Evolutionary conservation across 2,888 invertebrate genomes (phyloP).

Genomic region (Geotrupes spiniger): DNA sequence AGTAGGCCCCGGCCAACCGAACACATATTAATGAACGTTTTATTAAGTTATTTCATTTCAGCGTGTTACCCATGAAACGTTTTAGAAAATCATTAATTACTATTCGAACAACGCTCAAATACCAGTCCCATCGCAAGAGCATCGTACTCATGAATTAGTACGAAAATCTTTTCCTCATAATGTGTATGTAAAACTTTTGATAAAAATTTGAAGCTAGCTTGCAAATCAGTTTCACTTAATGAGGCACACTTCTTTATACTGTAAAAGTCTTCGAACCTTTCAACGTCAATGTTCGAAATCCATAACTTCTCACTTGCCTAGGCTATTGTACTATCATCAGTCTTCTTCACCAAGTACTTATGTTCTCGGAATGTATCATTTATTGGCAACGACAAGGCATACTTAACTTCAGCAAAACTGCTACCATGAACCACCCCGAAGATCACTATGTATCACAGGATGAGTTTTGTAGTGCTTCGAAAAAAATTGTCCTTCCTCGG

Average conservation of each 20-base stretch:
- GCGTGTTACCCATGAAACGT: slow-evolving; percentile 23
- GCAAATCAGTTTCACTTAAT: slow-evolving; percentile 19
- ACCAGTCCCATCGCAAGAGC: slow-evolving; percentile 21
- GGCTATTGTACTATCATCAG: slow-evolving; percentile 20
- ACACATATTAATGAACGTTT: slow-evolving; percentile 16
- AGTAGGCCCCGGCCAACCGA: too few species aligned
- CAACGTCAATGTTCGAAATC: slow-evolving; percentile 15
- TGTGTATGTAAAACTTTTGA: slow-evolving; percentile 23
- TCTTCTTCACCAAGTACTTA: slow-evolving; percentile 22
- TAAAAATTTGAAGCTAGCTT: slow-evolving; percentile 17
- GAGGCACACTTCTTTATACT: slow-evolving; percentile 16
- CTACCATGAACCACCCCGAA: slow-evolving; percentile 21
- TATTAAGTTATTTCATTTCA: slow-evolving; percentile 23
- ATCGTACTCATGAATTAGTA: slow-evolving; percentile 24
- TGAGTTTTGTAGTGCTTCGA: slow-evolving; percentile 23
- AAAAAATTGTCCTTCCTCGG: slow-evolving; percentile 22
- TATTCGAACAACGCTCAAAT: slow-evolving; percentile 19
- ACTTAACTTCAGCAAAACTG: slow-evolving; percentile 21
- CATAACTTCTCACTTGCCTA: slow-evolving; percentile 23
- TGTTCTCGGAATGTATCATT: slow-evolving; percentile 21
- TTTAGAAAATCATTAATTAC: slow-evolving; percentile 22
- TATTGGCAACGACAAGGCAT: slow-evolving; percentile 17
- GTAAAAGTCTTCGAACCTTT: slow-evolving; percentile 17
- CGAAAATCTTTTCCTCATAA: slow-evolving; percentile 22
- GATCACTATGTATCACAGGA: slow-evolving; percentile 25